Evolutionary conservation across 1,140 invertebrate species (phyloP), one percentile per base, ranked within the genome.

Genomic region (Pseudomyrmex pallidus): DNA sequence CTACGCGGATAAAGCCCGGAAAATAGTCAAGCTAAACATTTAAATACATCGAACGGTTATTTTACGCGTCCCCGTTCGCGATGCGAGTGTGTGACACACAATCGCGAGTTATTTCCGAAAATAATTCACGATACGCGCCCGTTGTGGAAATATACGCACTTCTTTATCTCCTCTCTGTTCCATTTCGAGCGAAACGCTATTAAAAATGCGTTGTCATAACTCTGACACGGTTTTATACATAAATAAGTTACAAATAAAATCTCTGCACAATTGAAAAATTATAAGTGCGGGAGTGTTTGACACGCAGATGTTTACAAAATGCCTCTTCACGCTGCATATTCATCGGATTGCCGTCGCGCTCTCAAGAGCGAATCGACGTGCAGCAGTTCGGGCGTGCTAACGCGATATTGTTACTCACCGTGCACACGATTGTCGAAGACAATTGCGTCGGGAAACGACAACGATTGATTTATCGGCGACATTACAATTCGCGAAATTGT

Each of bases 401-500:
- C 76, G 44, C 44, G 76, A 20, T 17, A 70, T 70, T 78, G 76
- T 78, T 25, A 13, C 12, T 35, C 35, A 35, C 35, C 20, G 66
- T 54, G 66, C 48, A 50, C 48, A 48, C 54, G 56, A 78, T 78
- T 67, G 73, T 74, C 73, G 35, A 56, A 56, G 62, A 77, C 74
- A 77, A 77, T 77, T 62, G 76, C 54, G 66, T 20, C 44, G 61
- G 10, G 35, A 13, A 68, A 59, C 64, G 35, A 50, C 59, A 22
- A 35, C 64, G 66, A 80, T 70, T 80, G 76, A 80, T 80, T 80
- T 80, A 80, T 80, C 76, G 54, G 8, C 66, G 66, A 61, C 76
- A 72, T 80, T 80, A 80, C 66, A 50, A 57, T 82, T 64, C 48
- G 78, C 62, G 67, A 74, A 82, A 82, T 82, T 82, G 74, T 82